These are phyloP conservation scores for Stratiomys singularior DNA, from an alignment of 2,888 invertebrate species.

Conservation along the genomic window DNA sequence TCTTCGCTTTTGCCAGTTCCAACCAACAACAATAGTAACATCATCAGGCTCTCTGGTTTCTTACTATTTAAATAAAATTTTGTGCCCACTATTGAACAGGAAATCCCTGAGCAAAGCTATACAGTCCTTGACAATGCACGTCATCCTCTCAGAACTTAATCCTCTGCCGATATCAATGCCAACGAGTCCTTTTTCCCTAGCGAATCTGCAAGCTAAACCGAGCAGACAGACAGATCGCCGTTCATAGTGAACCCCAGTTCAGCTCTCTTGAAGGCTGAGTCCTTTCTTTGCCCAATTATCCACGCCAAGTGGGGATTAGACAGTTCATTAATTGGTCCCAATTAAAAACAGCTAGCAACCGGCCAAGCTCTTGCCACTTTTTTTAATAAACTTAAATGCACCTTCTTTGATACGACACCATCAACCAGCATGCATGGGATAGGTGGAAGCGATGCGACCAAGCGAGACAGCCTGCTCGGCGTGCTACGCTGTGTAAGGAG, in stretches of 20 bases:
- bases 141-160: no score
- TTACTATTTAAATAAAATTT: no score
- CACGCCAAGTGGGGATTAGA: conserved; percentile 45
- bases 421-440: background rate
- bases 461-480: conserved; percentile 4
- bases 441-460: background rate
- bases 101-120: no score
- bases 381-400: conserved; percentile 41
- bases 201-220: background rate
- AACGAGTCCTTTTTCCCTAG: background rate
- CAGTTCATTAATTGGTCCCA: conserved; percentile 46
- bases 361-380: conserved; percentile 12
- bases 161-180: background rate
- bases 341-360: conserved; percentile 43
- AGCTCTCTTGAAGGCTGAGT: conserved; percentile 19
- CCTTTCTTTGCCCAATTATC: conserved; percentile 37
- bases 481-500: background rate
- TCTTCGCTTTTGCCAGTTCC: no score
- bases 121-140: no score
- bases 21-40: no score
- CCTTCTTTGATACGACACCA: conserved; percentile 19
- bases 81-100: no score
- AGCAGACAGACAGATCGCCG: conserved; percentile 13
- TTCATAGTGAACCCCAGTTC: background rate
- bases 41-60: no score